phyloP scores from a whole-genome alignment of 2,113 vertebrate genomes.

The Odobenus rosmarus region DNA sequence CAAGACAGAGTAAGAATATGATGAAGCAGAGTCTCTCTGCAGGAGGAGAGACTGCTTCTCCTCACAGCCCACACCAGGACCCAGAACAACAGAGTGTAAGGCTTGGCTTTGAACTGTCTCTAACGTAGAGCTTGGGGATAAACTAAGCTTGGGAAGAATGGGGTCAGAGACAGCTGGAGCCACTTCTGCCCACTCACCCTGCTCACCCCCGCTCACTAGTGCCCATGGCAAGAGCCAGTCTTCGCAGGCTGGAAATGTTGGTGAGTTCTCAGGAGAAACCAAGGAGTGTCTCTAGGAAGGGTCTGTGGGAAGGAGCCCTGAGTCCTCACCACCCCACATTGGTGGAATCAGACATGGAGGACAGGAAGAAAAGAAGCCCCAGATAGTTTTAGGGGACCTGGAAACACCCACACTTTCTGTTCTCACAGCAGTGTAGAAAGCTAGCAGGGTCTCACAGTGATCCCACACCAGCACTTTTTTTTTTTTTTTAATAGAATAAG shows the following conservation, averaged over 20 bases:
- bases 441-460: not conserved
- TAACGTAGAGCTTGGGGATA: accelerated
- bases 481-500: slow-evolving; percentile 53
- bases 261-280: not conserved
- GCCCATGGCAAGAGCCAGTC: not conserved
- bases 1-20: not conserved
- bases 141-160: not conserved
- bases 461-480: slow-evolving; percentile 3
- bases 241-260: not conserved
- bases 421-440: not conserved
- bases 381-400: not conserved
- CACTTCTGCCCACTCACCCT: no score
- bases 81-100: not conserved
- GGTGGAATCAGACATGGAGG: not conserved
- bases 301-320: not conserved
- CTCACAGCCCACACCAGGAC: not conserved
- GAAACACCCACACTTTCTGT: not conserved
- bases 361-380: not conserved
- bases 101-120: not conserved
- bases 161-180: not conserved
- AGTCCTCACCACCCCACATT: not conserved
- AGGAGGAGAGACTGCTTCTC: not conserved
- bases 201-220: not conserved
- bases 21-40: not conserved
- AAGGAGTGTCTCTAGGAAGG: not conserved